phyloP scores from a whole-genome alignment of 2,888 invertebrate species.

The Branchellion lobata region DNA sequence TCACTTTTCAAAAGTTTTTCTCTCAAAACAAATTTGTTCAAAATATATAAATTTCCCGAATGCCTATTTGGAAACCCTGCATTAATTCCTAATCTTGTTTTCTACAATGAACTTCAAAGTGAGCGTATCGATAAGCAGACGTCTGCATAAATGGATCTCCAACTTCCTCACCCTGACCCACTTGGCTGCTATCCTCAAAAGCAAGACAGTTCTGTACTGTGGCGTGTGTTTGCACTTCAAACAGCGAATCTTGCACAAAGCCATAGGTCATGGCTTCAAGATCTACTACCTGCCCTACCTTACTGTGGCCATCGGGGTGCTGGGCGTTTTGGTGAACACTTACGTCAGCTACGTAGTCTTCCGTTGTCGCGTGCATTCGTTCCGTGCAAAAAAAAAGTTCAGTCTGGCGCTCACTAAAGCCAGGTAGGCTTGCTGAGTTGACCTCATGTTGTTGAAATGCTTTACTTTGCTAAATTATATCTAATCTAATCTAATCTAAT shows the following conservation, averaged over 20 bases:
- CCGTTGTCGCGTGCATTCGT: slow-evolving; percentile 22
- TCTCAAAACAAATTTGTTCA: background rate
- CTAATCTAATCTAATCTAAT: too few relatives aligned
- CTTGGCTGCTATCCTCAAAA: slow-evolving; percentile 7
- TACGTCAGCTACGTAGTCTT: slow-evolving; percentile 26
- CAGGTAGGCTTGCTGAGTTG: background rate
- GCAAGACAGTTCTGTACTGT: slow-evolving; percentile 10
- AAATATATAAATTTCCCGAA: background rate
- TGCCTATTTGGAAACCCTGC: too few relatives aligned
- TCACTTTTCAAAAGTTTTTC: too few relatives aligned
- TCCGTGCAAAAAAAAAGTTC: background rate
- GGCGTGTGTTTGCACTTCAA: slow-evolving; percentile 25
- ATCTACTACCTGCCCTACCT: background rate
- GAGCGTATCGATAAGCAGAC: background rate
- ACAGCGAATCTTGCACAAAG: background rate
- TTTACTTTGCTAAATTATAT: too few relatives aligned
- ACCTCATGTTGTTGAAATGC: too few relatives aligned
- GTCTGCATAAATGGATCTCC: background rate
- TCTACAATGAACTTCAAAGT: background rate
- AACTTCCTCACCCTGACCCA: slow-evolving; percentile 18
- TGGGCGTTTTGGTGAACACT: background rate
- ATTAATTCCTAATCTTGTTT: too few relatives aligned
- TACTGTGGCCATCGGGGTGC: background rate
- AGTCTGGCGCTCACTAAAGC: background rate
- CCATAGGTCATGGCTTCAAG: slow-evolving; percentile 15